These are phyloP conservation scores for Cephus cinctus DNA, from an alignment of 1,140 invertebrate genomes.

Conservation along the genomic window DNA sequence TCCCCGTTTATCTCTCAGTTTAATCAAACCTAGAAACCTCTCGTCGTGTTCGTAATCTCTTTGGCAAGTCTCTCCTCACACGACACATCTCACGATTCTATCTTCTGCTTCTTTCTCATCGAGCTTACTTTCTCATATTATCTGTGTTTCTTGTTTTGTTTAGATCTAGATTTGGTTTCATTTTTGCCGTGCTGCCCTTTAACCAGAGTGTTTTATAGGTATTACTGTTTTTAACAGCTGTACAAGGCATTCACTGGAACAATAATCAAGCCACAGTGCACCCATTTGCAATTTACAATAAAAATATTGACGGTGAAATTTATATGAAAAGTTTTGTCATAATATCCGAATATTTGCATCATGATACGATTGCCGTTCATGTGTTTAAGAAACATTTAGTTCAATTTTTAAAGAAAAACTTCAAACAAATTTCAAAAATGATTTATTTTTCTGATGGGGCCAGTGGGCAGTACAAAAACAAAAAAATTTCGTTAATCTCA, in stretches of 20 bases:
- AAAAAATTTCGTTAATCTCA: slow-evolving; percentile 23
- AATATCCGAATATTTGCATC: slow-evolving; percentile 15
- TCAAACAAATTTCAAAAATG: slow-evolving; percentile 8
- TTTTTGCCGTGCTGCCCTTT: too few relatives aligned
- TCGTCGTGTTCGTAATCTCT: too few relatives aligned
- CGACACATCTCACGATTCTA: too few relatives aligned
- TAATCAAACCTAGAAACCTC: too few relatives aligned
- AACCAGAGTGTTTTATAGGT: too few relatives aligned
- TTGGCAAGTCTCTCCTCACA: too few relatives aligned
- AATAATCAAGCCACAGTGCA: slow-evolving; percentile 32
- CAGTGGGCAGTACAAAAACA: slow-evolving; percentile 26
- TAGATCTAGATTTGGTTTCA: too few relatives aligned
- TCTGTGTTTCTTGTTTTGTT: too few relatives aligned
- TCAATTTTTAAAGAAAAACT: slow-evolving; percentile 15
- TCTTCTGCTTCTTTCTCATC: too few relatives aligned
- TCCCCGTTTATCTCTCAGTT: too few relatives aligned
- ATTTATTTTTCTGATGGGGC: slow-evolving; percentile 22
- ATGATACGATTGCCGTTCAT: slow-evolving; percentile 20
- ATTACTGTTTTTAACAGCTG: too few relatives aligned
- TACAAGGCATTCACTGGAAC: slow-evolving; percentile 32
- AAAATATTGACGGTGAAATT: slow-evolving; percentile 3
- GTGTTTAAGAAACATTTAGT: slow-evolving; percentile 9
- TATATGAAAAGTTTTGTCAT: slow-evolving; percentile 13
- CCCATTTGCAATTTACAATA: slow-evolving; percentile 26
- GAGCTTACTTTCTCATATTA: too few relatives aligned